Evolutionary conservation across 2,113 vertebrate species (phyloP).

Genomic region (Chionis minor): DNA sequence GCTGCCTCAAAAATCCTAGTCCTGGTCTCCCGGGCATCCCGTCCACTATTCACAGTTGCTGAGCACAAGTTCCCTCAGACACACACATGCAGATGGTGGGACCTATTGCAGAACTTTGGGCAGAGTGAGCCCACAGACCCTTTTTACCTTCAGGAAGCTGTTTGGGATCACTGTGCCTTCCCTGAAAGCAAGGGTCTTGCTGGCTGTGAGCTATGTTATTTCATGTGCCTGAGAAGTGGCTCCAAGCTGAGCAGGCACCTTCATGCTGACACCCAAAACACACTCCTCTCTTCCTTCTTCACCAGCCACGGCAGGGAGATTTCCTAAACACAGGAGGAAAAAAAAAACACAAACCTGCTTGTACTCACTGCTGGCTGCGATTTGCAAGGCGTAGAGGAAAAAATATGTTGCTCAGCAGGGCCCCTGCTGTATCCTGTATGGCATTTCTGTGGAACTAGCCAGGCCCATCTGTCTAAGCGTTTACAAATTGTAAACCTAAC

Average conservation of each 20-base stretch:
- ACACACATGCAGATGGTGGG: neutral
- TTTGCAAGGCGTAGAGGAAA: neutral
- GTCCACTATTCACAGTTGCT: neutral
- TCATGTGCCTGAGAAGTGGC: neutral
- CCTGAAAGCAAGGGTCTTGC: rapidly evolving
- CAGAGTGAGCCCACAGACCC: neutral
- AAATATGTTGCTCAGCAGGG: slow-evolving; percentile 45
- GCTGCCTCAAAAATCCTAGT: neutral
- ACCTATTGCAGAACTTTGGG: neutral
- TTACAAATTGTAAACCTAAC: slow-evolving; percentile 15
- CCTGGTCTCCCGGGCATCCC: neutral
- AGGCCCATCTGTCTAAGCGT: slow-evolving; percentile 3
- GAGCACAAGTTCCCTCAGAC: neutral
- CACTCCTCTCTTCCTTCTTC: neutral
- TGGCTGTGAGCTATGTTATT: neutral
- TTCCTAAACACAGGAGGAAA: neutral
- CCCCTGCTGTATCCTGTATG: slow-evolving; percentile 9
- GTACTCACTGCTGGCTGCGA: neutral
- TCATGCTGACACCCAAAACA: neutral
- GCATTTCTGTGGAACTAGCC: slow-evolving; percentile 12
- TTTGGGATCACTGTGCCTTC: neutral
- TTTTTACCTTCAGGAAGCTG: neutral
- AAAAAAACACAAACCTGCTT: neutral
- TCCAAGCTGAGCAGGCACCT: neutral
- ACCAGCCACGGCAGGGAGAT: neutral